Evolutionary conservation across 2,113 vertebrate species (phyloP), one percentile per base, ranked within the genome.

Genomic region (Saguinus midas): DNA sequence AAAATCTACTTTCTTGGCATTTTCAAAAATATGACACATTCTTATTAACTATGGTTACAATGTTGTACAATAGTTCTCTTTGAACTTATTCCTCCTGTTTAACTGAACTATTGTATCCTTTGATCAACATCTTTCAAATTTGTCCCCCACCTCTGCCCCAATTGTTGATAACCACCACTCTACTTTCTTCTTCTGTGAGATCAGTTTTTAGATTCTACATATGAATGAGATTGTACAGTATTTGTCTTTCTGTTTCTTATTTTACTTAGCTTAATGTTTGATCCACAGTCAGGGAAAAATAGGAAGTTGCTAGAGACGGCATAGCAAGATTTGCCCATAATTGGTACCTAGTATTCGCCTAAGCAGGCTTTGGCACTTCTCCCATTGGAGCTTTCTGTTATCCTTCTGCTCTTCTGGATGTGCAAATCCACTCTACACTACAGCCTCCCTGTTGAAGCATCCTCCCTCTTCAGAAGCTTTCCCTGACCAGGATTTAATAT

Each of bases 351-450:
- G 23, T 25, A 66, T 25, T 37, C 6, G 50, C 2, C 35, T n/a
- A 79, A 16, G 48, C 21, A 58, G 9, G 10, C 2, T 6, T 7
- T n/a, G 13, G 8, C 7, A 81, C 73, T 55, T n/a, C 43, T 86
- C 76, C 1, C 21, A 40, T 1, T 8, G 6, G 17, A 11, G 1
- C 12, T 11, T 88, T 5, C 5, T 11, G 6, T 37, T 29, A 58
- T 21, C 21, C 29, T 83, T 17, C 6, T 8, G 1, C 29, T 83
- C 32, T 23, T 5, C 17, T 35, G 27, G 1, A 57, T 68, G 27
- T n/a, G 20, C 32, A 40, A 9, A 40, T 72, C 35, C 8, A n/a
- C 45, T 9, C 12, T 52, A 78, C 57, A 55, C 13, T 66, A 23
- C 11, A 61, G 9, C 72, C 40, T 50, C 25, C 21, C 37, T 40